Percentiles rank a stretch among this genome's conserved stretches.
Evolutionary conservation across 2,888 invertebrate genomes (phyloP).

Genomic region (Gryllus longicercus): DNA sequence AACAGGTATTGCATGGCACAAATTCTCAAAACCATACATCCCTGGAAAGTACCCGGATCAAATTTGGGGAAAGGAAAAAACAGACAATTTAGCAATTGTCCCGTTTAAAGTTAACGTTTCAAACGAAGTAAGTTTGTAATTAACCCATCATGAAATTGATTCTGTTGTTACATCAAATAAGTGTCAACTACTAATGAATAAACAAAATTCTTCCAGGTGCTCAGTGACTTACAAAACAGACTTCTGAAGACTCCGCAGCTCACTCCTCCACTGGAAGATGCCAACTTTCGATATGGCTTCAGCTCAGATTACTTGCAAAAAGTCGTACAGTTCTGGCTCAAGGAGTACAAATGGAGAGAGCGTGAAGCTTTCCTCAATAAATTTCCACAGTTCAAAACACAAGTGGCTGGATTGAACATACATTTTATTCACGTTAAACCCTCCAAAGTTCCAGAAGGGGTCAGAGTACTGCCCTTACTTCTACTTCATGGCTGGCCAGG

Average conservation of each 20-base stretch:
- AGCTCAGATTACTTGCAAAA: constrained; percentile 64
- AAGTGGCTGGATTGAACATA: constrained; percentile 64
- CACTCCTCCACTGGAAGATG: constrained; percentile 61
- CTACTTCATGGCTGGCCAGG: constrained; percentile 86
- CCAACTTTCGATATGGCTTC: constrained; percentile 79
- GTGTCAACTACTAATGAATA: no score
- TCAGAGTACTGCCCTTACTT: constrained; percentile 61
- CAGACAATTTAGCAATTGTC: constrained; percentile 53
- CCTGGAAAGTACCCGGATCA: no score
- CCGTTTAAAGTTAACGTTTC: constrained; percentile 60
- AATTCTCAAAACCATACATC: no score
- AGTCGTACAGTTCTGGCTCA: constrained; percentile 74
- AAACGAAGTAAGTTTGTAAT: constrained; percentile 51
- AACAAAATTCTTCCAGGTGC: constrained; percentile 48
- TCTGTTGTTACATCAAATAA: no score
- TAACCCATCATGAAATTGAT: no score
- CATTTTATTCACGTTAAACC: constrained; percentile 73
- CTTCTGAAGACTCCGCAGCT: constrained; percentile 45
- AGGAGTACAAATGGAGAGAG: constrained; percentile 68
- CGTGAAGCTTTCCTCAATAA: constrained; percentile 68
- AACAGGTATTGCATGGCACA: background rate
- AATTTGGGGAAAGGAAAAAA: no score
- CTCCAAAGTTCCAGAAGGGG: constrained; percentile 47
- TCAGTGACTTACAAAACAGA: constrained; percentile 59
- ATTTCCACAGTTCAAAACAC: constrained; percentile 70